phyloP scores from a whole-genome alignment of 2,888 invertebrate species.

The Eupithecia subfuscata region DNA sequence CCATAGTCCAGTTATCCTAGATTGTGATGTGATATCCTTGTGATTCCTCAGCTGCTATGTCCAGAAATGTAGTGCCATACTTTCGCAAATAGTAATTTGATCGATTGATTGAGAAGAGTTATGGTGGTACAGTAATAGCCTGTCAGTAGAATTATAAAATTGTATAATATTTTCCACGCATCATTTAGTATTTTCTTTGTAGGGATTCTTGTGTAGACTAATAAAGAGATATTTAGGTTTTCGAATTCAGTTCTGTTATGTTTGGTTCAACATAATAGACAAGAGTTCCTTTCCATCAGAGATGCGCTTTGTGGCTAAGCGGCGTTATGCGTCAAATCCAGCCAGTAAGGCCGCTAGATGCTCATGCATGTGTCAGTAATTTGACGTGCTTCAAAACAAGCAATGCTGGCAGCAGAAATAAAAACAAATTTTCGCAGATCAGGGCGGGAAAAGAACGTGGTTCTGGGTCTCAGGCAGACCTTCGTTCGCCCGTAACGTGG shows the following conservation, averaged over 20 bases:
- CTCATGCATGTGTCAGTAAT: not conserved
- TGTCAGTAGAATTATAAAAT: not conserved
- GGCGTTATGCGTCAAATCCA: not conserved
- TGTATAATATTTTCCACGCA: not conserved
- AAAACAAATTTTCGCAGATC: not conserved
- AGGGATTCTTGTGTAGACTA: not conserved
- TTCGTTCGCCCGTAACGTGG: no score
- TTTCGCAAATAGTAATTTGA: not conserved
- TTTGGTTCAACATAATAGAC: not conserved
- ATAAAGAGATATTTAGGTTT: not conserved
- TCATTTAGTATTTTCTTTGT: not conserved
- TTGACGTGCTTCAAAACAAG: not conserved
- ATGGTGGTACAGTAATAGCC: not conserved
- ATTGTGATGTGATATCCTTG: constrained; percentile 13
- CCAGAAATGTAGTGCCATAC: not conserved
- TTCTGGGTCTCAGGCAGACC: not conserved
- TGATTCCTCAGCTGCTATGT: constrained; percentile 10
- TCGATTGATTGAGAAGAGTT: not conserved
- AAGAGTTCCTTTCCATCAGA: not conserved
- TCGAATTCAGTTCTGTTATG: not conserved
- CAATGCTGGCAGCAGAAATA: not conserved
- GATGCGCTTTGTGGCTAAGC: not conserved
- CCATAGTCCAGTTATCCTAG: constrained; percentile 18
- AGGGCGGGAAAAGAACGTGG: not conserved
- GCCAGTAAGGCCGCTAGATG: not conserved